Evolutionary conservation across 2,113 vertebrate species (phyloP).

Genomic region (Coracopsis vasa): DNA sequence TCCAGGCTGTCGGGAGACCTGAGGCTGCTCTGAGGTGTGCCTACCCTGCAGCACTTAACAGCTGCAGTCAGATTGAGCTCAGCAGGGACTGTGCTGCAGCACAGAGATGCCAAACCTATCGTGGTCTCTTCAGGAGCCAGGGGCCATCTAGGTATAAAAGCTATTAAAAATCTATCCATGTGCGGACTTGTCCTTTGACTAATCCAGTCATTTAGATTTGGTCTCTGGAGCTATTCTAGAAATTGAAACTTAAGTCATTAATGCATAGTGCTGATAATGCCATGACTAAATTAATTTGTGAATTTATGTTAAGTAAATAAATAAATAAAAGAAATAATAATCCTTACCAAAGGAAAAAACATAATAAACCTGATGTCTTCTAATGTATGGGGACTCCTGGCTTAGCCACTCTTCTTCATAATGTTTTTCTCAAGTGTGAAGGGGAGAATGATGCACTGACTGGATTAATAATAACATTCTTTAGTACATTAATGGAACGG

Average conservation of each 20-base stretch:
- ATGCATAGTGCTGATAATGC: background rate
- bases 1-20: accelerated
- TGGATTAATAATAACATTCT: slow-evolving; percentile 34
- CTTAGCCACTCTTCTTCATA: background rate
- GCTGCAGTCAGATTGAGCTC: background rate
- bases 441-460: background rate
- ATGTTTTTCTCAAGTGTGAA: background rate
- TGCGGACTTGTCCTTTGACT: background rate
- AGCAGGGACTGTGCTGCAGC: background rate
- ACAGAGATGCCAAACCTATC: background rate
- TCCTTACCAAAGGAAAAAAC: background rate
- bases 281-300: background rate
- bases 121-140: background rate
- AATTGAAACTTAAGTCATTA: slow-evolving; percentile 20
- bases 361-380: background rate
- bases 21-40: accelerated
- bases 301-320: background rate
- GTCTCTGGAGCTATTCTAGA: background rate
- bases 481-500: slow-evolving; percentile 73
- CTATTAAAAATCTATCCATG: background rate
- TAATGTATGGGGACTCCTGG: background rate
- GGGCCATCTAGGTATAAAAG: background rate
- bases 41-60: background rate
- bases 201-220: slow-evolving; percentile 6
- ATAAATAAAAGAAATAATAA: background rate